phyloP scores from a whole-genome alignment of 2,113 vertebrate species.

The Labeo rohita region DNA sequence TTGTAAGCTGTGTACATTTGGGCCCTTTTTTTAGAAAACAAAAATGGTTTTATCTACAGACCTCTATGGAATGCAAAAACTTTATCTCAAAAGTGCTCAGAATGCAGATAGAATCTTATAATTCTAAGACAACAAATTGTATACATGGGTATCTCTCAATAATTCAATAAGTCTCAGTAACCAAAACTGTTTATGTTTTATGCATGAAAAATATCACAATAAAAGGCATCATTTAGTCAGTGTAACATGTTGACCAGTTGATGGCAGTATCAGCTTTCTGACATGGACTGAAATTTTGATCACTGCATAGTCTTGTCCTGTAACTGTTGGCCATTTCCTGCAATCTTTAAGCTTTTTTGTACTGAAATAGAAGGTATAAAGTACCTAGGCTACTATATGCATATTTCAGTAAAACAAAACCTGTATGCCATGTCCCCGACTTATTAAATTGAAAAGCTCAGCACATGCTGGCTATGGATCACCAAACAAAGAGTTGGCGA shows the following conservation, averaged over 20 bases:
- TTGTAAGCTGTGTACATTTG: too few species aligned
- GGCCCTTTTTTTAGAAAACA: too few species aligned
- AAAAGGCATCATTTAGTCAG: not conserved
- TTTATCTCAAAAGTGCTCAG: too few species aligned
- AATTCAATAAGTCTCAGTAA: not conserved
- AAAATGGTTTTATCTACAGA: too few species aligned
- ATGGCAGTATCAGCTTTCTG: constrained; percentile 50
- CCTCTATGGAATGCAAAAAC: too few species aligned
- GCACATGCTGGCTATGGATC: not conserved
- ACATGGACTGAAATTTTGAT: not conserved
- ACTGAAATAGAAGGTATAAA: too few species aligned
- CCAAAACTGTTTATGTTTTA: not conserved
- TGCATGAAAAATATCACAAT: not conserved
- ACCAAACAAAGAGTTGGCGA: not conserved
- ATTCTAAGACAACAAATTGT: too few species aligned
- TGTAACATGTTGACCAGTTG: constrained; percentile 39
- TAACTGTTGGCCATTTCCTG: not conserved
- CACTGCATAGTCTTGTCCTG: not conserved
- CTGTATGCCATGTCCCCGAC: not conserved
- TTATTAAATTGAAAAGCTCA: not conserved
- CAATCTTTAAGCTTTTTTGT: not conserved
- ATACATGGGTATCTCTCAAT: too few species aligned
- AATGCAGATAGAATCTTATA: too few species aligned
- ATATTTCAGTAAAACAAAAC: not conserved
- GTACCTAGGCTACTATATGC: not conserved